Evolutionary conservation across 64 coral and sea anemone genomes (phyloP).

Genomic region (Stichodactyla mertensii): DNA sequence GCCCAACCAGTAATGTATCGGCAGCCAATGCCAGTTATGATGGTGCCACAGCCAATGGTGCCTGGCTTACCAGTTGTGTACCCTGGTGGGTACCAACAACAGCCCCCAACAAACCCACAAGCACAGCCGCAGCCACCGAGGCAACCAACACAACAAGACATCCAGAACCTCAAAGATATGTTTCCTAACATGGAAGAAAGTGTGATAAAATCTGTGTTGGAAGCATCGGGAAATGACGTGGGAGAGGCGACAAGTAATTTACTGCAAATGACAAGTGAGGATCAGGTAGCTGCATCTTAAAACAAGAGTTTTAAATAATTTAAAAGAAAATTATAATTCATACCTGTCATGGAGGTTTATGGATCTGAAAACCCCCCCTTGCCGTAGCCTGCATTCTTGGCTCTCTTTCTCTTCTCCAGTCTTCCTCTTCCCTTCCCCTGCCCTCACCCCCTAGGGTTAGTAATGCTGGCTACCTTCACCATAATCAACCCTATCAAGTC

Average conservation of each 20-base stretch:
- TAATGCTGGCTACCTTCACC: no score
- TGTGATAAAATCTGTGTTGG: conserved; percentile 88
- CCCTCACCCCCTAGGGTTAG: no score
- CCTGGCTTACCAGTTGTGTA: conserved; percentile 70
- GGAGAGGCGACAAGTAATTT: conserved; percentile 80
- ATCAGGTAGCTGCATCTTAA: not conserved
- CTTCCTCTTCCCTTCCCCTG: no score
- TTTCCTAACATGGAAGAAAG: conserved; percentile 92
- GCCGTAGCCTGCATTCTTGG: no score
- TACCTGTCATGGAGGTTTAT: no score
- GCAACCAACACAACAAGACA: conserved; percentile 49
- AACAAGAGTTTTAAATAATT: not conserved
- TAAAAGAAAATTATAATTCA: not conserved
- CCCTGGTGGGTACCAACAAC: conserved; percentile 73
- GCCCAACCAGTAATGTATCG: conserved; percentile 40
- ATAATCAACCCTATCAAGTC: no score
- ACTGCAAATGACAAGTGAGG: conserved; percentile 69
- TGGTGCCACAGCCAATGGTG: conserved; percentile 71
- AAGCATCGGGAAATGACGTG: conserved; percentile 76
- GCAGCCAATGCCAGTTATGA: conserved; percentile 61
- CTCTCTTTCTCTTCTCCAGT: no score
- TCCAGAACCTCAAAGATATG: conserved; percentile 96
- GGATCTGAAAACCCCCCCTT: no score
- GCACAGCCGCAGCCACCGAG: conserved; percentile 12
- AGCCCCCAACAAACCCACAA: conserved; percentile 34